Conservation (phyloP, 1,140 invertebrate species). For the Hylyphantes graminicola region DNA sequence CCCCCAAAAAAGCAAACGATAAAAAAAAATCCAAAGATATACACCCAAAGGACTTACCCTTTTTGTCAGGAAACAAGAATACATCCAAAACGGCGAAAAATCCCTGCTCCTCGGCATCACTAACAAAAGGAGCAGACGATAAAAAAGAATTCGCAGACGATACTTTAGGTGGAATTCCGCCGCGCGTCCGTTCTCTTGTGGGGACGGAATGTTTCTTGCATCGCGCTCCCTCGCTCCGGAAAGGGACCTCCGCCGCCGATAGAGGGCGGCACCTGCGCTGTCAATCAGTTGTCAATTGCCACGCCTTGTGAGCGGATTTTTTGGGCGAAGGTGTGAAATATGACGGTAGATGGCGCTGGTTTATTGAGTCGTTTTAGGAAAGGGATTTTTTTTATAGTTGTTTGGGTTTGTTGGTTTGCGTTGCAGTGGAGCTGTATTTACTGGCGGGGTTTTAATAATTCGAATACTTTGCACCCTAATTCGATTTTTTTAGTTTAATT, state of each 20-base stretch:
- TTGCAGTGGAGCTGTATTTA: background rate
- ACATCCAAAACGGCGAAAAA: conserved; percentile 20
- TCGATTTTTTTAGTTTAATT: too few species aligned
- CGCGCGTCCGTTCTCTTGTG: conserved; percentile 18
- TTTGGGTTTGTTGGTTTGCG: background rate
- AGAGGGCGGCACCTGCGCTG: conserved; percentile 37
- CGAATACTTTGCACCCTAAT: too few species aligned
- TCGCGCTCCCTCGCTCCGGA: conserved; percentile 11
- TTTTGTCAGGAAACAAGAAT: conserved; percentile 14
- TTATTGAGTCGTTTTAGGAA: conserved; percentile 3
- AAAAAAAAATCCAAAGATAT: background rate
- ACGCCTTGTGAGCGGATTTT: conserved; percentile 31
- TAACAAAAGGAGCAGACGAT: conserved; percentile 13
- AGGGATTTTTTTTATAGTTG: background rate
- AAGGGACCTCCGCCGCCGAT: conserved; percentile 9
- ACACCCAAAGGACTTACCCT: conserved; percentile 18
- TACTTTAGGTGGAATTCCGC: conserved; percentile 14
- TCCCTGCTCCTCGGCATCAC: conserved; percentile 34
- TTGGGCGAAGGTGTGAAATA: conserved; percentile 14
- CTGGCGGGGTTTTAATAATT: too few species aligned
- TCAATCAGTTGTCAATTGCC: conserved; percentile 43
- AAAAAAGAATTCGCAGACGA: background rate
- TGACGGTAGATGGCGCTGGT: conserved; percentile 42
- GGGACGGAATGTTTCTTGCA: conserved; percentile 44
- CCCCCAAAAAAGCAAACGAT: conserved; percentile 1